Evolutionary conservation across 2,888 invertebrate genomes (phyloP), one percentile per base, ranked within the genome.

Genomic region (Epiperipatus broadwayi): DNA sequence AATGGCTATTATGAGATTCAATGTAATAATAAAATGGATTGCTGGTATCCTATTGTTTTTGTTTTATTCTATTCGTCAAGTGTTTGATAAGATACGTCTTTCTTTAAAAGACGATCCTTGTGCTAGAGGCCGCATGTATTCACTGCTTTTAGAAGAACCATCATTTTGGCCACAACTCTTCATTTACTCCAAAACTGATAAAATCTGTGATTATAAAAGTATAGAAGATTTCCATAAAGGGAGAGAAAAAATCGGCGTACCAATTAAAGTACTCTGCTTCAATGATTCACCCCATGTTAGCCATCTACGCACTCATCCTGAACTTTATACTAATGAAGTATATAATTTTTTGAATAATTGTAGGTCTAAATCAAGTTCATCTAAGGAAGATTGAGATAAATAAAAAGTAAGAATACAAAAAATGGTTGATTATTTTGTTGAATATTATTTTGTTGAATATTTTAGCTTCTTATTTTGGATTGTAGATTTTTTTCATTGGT

Each of bases 211-310:
- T 2, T 66, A 68, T 39, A 49, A 70, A 64, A 75, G 75, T 53
- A 67, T 78, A 41, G 73, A 75, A 53, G 66, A 69, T 43, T 73
- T 78, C 50, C 68, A 71, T 5, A 61, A 63, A 22, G 60, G 65
- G 41, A 64, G 73, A 3, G 64, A 67, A 40, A 60, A 64, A 39
- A 58, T 67, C 30, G 75, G 75, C 5, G 67, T 73, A 1, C 60
- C 66, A 42, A 71, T 74, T 1, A 65, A 68, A 16, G 60, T 67
- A 21, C 60, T 72, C 25, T 68, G 71, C 41, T 78, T 75, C 56
- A 70, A 72, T 40, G 70, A 72, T 50, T 75, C 76, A 7, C 69
- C 71, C n/a, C 78, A 79, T 56, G 77, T 78, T 1, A 71, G 73
- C 49, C 78, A 78, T 52, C 70, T 68, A 45, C 64, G 68, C 10